Evolutionary conservation across 2,888 invertebrate genomes (phyloP), one percentile per base, ranked within the genome.

Genomic region (Physocephala rufipes): DNA sequence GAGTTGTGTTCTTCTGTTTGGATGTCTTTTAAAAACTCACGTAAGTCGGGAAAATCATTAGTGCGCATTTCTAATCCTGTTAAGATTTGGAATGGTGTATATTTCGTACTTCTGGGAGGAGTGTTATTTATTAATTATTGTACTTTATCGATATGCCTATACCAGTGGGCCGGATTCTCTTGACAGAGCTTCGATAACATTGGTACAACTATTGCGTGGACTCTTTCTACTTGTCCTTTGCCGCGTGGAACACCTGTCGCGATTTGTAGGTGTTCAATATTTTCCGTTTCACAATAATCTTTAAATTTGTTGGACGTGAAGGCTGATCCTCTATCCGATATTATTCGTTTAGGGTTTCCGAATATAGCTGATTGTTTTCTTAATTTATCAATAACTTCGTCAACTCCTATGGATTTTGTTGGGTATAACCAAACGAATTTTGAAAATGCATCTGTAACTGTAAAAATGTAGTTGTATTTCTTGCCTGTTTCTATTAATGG

Each of bases 241-340:
- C 36, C 36, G 4, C 36, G 4, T 36, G 36, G 36, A 36, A 36
- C 36, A 7, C 36, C 36, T 36, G 36, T 36, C 9, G 36, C 9
- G 9, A 36, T 36, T 4, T 4, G 9, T 7, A 36, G 4, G 9
- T 36, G 36, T 7, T 36, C 9, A 9, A 36, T 36, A 36, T 36
- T 36, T 36, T 36, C 36, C 5, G 36, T n/a, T 49, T 49, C 16
- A n/a, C n/a, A n/a, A n/a, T n/a, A n/a, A n/a, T n/a, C n/a, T n/a
- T n/a, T n/a, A n/a, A 49, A 49, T 49, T n/a, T 49, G 49, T 49
- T 49, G 49, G n/a, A 49, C 16, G 16, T 49, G 19, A 49, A 49
- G 16, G 15, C 49, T 12, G 12, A 7, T 7, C 49, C 49, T 49
- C 16, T 49, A 49, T 49, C 49, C 16, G 19, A 49, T 5, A 49